Base-by-base conservation (phyloP, 2,888 invertebrate species). In the Drosophila hamatofila region DNA sequence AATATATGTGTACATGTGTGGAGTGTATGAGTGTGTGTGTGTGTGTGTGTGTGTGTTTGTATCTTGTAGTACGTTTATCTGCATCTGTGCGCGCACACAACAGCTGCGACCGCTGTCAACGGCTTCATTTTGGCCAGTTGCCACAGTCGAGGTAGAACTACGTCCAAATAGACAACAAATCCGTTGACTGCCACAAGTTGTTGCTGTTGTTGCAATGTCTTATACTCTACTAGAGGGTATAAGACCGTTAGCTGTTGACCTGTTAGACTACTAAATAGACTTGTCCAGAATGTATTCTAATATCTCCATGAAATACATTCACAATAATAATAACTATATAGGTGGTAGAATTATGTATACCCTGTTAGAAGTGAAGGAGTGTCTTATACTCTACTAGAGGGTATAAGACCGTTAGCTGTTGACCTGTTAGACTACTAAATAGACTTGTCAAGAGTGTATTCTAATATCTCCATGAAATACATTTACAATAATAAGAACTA, bases 121-220 rank as follows among this genome's bases (percentile, higher is more conserved):
- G 55, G 69, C 82, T 88, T 81, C 78, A 86, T 85, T 81, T 83
- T 37, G 58, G 76, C 77, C 37, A 78, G 61, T 68, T 68, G 75
- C 60, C 74, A 60, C 57, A 80, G 71, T 81, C 64, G 70, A 56
- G 60, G 68, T 52, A 66, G 75, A 78, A 67, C 30, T 48, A 21
- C 55, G 57, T 62, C 55, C 48, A 57, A 68, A 57, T 67, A 48
- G 61, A 60, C 59, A 74, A 54, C 57, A 72, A 84, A 79, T 59
- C 58, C 59, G 60, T 37, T 44, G 57, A 16, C 46, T 35, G 57
- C 57, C 44, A n/a, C 57, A 57, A 44, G 3, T 44, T 25, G 35
- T 25, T 44, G 46, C 42, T 21, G 27, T 44, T 44, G 42, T 14
- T 14, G 42, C 42, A 27, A 11, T 30, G 30, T 12, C 37, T n/a